Percentiles rank a stretch among this genome's conserved stretches.
Conservation (phyloP, 2,113 vertebrate genomes). For the Eclectus roratus region DNA sequence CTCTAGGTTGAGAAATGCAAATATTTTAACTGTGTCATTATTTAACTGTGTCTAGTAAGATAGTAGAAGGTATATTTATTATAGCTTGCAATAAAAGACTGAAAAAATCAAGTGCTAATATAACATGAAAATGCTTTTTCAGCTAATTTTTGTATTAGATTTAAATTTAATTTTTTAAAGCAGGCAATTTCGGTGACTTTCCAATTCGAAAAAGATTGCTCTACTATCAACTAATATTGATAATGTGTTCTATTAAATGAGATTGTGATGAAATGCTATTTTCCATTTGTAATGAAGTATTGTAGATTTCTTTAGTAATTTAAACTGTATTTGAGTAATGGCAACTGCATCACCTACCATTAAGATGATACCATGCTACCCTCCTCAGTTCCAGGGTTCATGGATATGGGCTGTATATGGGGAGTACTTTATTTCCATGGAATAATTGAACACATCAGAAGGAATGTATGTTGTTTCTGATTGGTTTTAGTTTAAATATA, state of each 20-base stretch:
- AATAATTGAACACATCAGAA: neutral
- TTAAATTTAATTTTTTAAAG: neutral
- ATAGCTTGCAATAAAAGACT: neutral
- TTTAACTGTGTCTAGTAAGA: neutral
- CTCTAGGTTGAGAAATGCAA: neutral
- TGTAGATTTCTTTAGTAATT: neutral
- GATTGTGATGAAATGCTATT: neutral
- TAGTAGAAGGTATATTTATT: neutral
- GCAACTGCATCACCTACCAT: neutral
- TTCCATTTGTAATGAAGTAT: neutral
- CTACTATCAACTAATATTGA: neutral
- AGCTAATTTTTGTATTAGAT: neutral
- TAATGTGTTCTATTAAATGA: neutral
- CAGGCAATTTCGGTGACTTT: neutral
- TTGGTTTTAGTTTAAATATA: neutral
- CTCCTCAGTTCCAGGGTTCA: neutral
- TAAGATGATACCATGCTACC: neutral
- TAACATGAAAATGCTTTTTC: neutral
- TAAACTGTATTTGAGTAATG: neutral
- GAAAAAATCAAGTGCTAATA: neutral
- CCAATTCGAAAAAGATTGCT: neutral
- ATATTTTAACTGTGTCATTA: neutral
- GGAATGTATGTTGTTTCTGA: accelerated
- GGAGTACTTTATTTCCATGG: neutral
- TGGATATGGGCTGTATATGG: neutral